Conservation (phyloP, 2,888 invertebrate genomes). For the Germaria angustata region DNA sequence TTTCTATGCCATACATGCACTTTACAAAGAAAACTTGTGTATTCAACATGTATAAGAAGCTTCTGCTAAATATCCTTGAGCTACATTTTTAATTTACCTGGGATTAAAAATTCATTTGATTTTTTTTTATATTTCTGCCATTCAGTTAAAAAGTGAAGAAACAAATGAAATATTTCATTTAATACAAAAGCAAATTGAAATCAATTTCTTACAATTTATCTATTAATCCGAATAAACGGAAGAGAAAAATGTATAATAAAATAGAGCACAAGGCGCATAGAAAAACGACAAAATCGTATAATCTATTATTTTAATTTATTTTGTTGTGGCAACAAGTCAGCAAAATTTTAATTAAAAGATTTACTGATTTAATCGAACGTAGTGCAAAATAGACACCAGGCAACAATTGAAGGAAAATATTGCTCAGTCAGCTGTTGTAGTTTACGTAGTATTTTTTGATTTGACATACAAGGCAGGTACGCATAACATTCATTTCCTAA, state of each 20-base stretch:
- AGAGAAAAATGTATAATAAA: slow-evolving; percentile 6
- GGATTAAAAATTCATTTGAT: slow-evolving; percentile 32
- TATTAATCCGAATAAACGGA: slow-evolving; percentile 46
- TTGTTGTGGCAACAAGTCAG: slow-evolving; percentile 61
- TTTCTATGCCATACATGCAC: no score
- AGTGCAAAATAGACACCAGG: not conserved
- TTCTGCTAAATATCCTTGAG: not conserved
- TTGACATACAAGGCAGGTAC: no score
- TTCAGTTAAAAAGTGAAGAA: slow-evolving; percentile 24
- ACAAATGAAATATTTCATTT: not conserved
- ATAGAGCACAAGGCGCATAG: not conserved
- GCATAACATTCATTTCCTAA: no score
- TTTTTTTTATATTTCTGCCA: slow-evolving; percentile 18
- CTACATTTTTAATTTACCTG: not conserved
- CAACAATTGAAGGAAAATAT: not conserved
- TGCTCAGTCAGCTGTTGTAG: no score
- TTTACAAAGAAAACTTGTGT: no score
- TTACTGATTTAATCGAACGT: slow-evolving; percentile 63
- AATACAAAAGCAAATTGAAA: slow-evolving; percentile 31
- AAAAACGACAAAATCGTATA: slow-evolving; percentile 23
- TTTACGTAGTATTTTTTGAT: no score
- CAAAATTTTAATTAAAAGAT: slow-evolving; percentile 68
- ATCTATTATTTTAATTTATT: slow-evolving; percentile 47
- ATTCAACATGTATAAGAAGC: not conserved
- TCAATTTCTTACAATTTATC: slow-evolving; percentile 58